phyloP scores from a whole-genome alignment of 1,140 invertebrate species.

The Drosophila serrata region DNA sequence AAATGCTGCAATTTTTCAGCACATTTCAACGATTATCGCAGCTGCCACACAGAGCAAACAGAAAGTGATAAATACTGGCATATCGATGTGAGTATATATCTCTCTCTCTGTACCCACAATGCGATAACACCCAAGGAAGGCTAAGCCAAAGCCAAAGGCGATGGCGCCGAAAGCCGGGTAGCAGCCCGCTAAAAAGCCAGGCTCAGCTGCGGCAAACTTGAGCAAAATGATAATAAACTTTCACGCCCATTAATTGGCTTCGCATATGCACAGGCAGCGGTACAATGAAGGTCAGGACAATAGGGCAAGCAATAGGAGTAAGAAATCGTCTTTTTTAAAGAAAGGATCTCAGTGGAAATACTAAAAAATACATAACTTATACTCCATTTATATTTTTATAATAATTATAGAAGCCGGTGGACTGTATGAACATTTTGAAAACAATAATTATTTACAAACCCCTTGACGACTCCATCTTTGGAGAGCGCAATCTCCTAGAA shows the following conservation, averaged over 20 bases:
- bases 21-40: constrained; percentile 69
- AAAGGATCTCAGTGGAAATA: background rate
- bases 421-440: too few relatives aligned
- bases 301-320: background rate
- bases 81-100: constrained; percentile 42
- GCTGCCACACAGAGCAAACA: constrained; percentile 68
- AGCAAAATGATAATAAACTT: constrained; percentile 79
- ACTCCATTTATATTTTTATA: too few relatives aligned
- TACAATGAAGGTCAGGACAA: background rate
- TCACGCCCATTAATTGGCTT: constrained; percentile 83
- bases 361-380: too few relatives aligned
- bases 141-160: constrained; percentile 2
- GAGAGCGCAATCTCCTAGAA: too few relatives aligned
- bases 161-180: constrained; percentile 39
- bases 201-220: constrained; percentile 39
- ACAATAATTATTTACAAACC: too few relatives aligned
- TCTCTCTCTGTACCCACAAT: constrained; percentile 11
- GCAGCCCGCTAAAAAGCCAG: constrained; percentile 32
- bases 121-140: constrained; percentile 24
- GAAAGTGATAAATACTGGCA: constrained; percentile 65
- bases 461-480: too few relatives aligned
- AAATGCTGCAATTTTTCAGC: constrained; percentile 73
- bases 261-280: constrained; percentile 39
- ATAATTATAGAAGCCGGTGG: too few relatives aligned
- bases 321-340: background rate